Evolutionary conservation across 2,888 invertebrate species (phyloP), one percentile per base, ranked within the genome.

Genomic region (Stegophylla sp.): DNA sequence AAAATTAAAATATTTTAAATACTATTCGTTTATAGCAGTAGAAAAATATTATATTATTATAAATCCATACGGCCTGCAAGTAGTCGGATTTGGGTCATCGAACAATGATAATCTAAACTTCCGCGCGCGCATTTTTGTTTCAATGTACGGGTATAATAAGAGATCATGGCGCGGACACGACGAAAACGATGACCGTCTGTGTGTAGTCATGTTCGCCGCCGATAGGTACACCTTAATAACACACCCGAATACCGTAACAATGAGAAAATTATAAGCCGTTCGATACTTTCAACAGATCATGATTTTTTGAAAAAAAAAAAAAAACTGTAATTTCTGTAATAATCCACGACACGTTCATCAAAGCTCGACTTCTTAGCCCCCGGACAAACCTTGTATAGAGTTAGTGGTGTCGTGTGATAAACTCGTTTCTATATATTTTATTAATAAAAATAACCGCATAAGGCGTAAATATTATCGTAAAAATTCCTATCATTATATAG

Each of bases 21-120:
- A 20, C 56, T n/a, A n/a, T n/a, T 3, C 23, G 20, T 56, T 56
- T 56, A 20, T 20, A 20, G 53, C 20, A 56, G 20, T 5, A 23
- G 23, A 20, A n/a, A 56, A 12, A 23, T 20, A 20, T 56, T 56
- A 23, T 56, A 20, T 56, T 56, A 56, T 20, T 7, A 56, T 20
- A 56, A 56, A 56, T 56, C 56, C n/a, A n/a, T n/a, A n/a, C n/a
- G n/a, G n/a, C 12, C 20, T 56, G 3, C 2, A 7, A 20, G 56
- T 20, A 56, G 56, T 56, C 10, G 20, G 56, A 56, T 56, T 56
- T 56, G 56, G 56, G 56, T 56, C 56, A 56, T 56, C 56, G 56
- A 56, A 56, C 56, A 56, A 56, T 56, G 56, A 56, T n/a, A 56
- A 56, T 56, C 20, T 56, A 56, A 56, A 20, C n/a, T 7, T 53